Evolutionary conservation across 2,888 invertebrate genomes (phyloP).

Genomic region (Abscondita cerata): DNA sequence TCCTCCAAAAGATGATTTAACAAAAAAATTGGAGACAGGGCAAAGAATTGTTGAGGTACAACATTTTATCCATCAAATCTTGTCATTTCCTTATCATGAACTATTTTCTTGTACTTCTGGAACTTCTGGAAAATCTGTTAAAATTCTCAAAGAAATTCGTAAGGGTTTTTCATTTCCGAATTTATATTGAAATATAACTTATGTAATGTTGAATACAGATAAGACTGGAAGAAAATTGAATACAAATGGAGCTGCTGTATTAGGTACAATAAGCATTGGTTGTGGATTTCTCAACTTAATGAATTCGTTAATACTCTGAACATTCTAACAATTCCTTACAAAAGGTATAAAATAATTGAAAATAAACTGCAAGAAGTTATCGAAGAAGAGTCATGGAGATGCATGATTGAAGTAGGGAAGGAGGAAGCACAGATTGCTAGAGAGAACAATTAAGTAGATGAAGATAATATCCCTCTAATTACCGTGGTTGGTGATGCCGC

Average conservation of each 20-base stretch:
- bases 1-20: too few relatives aligned
- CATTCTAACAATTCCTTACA: constrained; percentile 14
- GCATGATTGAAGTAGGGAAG: constrained; percentile 21
- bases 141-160: not conserved
- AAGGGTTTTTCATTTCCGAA: not conserved
- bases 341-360: constrained; percentile 4
- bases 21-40: too few relatives aligned
- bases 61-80: not conserved
- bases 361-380: constrained; percentile 8
- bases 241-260: not conserved
- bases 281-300: constrained; percentile 18
- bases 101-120: not conserved
- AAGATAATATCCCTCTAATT: constrained; percentile 30
- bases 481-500: constrained; percentile 12
- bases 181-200: not conserved
- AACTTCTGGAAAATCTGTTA: not conserved
- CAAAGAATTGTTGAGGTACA: not conserved
- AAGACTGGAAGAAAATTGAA: not conserved
- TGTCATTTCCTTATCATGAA: not conserved
- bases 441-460: constrained; percentile 30
- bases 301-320: constrained; percentile 11
- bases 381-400: constrained; percentile 6
- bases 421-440: constrained; percentile 28
- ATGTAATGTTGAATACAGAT: not conserved
- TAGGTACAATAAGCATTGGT: not conserved